These are phyloP conservation scores for Melopsittacus undulatus DNA, from an alignment of 2,797 vertebrate genomes.

Conservation along the genomic window DNA sequence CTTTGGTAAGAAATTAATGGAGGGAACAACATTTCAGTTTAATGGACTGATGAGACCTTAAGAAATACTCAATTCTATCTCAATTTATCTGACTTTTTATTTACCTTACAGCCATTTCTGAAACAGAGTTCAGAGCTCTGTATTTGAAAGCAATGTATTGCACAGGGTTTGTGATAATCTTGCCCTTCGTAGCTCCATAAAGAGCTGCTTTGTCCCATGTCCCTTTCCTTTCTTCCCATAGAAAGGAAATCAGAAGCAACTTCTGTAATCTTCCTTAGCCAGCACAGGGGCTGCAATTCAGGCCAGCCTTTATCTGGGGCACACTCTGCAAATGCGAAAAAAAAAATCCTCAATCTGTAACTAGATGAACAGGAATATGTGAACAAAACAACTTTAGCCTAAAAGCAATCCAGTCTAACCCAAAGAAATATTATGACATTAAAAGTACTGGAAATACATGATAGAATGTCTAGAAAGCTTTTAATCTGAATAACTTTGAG, in stretches of 20 bases:
- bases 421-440: constrained; percentile 37
- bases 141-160: not conserved
- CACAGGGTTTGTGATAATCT: fast-evolving
- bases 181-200: fast-evolving
- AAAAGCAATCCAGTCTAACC: not conserved
- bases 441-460: constrained; percentile 13
- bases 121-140: not conserved
- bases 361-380: fast-evolving
- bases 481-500: not conserved
- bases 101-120: not conserved
- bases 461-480: constrained; percentile 6
- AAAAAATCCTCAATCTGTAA: not conserved
- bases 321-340: not conserved
- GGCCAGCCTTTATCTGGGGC: not conserved
- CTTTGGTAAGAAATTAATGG: not conserved
- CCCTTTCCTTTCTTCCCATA: not conserved
- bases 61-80: not conserved
- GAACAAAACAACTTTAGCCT: constrained; percentile 7
- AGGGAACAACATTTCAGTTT: not conserved
- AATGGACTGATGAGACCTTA: not conserved
- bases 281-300: not conserved
- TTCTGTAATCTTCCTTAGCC: not conserved
- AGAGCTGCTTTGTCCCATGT: not conserved
- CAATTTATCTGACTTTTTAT: not conserved
- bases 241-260: not conserved